These are phyloP conservation scores for Philereme vetulata DNA, from an alignment of 2,888 invertebrate genomes.

Conservation along the genomic window DNA sequence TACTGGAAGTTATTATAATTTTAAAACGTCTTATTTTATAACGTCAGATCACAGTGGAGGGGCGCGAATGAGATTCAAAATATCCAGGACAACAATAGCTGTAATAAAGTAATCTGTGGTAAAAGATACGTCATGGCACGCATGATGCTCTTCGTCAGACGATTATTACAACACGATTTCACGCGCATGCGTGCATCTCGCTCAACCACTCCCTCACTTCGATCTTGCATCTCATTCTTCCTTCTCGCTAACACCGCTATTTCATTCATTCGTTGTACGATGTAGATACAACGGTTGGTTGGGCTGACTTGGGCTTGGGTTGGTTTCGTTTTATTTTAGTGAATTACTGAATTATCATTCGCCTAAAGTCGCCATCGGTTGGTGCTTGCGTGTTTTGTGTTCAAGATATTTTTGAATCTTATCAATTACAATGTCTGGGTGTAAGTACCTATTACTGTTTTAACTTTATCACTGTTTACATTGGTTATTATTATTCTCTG, in stretches of 20 bases:
- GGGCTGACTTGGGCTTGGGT: too few species aligned
- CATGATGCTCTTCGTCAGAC: constrained; percentile 11
- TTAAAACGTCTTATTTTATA: too few species aligned
- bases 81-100: too few species aligned
- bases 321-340: too few species aligned
- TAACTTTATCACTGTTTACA: neutral
- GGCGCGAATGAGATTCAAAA: too few species aligned
- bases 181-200: constrained; percentile 15
- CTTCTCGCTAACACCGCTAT: neutral
- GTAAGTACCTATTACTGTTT: constrained; percentile 50
- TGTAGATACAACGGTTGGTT: too few species aligned
- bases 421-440: constrained; percentile 57
- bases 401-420: neutral
- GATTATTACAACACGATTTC: constrained; percentile 25
- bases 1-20: too few species aligned
- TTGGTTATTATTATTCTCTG: neutral
- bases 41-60: too few species aligned
- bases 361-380: neutral
- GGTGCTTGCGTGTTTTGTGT: constrained; percentile 1
- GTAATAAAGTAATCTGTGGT: neutral
- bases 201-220: constrained; percentile 1
- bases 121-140: constrained; percentile 8
- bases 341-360: too few species aligned
- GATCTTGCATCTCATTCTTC: constrained; percentile 5
- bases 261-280: neutral